These are phyloP conservation scores for Lepus europaeus DNA, from an alignment of 2,113 vertebrate genomes.

Conservation along the genomic window DNA sequence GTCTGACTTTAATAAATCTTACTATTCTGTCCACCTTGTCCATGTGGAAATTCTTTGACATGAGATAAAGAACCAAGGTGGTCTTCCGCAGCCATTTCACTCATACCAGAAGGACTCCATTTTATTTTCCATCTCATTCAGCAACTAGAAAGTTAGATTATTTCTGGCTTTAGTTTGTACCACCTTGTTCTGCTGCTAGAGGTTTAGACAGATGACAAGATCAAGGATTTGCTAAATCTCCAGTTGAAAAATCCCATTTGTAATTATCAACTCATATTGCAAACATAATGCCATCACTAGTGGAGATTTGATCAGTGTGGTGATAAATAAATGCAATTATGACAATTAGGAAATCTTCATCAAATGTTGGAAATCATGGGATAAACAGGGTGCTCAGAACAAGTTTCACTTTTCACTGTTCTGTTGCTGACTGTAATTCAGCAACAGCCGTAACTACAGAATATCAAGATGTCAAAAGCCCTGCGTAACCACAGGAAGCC, in stretches of 20 bases:
- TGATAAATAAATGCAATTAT: conserved; percentile 29
- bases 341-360: background rate
- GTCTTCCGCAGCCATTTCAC: too few relatives aligned
- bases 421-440: background rate
- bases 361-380: background rate
- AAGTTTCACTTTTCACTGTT: background rate
- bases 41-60: too few relatives aligned
- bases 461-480: background rate
- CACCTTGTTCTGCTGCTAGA: background rate
- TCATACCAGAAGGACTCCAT: background rate
- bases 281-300: background rate
- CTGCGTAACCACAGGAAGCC: background rate
- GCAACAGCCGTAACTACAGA: background rate
- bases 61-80: too few relatives aligned
- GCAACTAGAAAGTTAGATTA: background rate
- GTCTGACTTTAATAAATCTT: too few relatives aligned
- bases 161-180: background rate
- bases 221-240: background rate
- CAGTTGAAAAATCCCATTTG: background rate
- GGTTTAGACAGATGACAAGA: background rate
- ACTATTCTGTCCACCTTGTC: too few relatives aligned
- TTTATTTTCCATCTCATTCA: background rate
- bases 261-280: background rate
- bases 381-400: background rate
- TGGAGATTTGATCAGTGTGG: background rate